Evolutionary conservation across 2,113 vertebrate species (phyloP).

Genomic region (Gymnobelideus leadbeateri): DNA sequence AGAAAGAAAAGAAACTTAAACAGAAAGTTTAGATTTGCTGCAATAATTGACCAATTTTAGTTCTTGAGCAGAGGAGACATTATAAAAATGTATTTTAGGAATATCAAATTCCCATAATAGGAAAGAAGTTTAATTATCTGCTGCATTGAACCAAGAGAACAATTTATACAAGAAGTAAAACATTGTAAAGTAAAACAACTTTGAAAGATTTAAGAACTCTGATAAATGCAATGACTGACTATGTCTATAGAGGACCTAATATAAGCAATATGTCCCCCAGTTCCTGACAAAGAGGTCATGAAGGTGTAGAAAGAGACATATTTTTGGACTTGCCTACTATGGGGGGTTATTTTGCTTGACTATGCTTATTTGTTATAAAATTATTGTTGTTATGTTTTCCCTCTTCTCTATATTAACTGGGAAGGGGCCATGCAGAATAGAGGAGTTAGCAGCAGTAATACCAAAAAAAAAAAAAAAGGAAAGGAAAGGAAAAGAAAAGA

Average conservation of each 20-base stretch:
- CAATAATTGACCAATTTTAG: too few species aligned
- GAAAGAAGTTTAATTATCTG: too few species aligned
- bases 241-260: not conserved
- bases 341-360: not conserved
- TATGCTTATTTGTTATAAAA: not conserved
- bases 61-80: too few species aligned
- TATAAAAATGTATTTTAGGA: too few species aligned
- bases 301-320: not conserved
- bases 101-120: too few species aligned
- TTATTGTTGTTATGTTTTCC: not conserved
- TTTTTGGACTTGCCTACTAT: not conserved
- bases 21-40: too few species aligned
- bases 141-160: too few species aligned
- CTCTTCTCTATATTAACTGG: not conserved
- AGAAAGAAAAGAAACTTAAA: too few species aligned
- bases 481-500: too few species aligned
- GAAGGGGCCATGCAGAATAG: not conserved
- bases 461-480: not conserved
- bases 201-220: not conserved
- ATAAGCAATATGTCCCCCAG: too few species aligned
- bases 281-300: not conserved
- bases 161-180: too few species aligned
- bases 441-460: not conserved
- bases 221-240: not conserved
- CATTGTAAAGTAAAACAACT: too few species aligned